Evolutionary conservation across 2,797 vertebrate genomes (phyloP), one percentile per base, ranked within the genome.

Genomic region (Leptoclinus maculatus): DNA sequence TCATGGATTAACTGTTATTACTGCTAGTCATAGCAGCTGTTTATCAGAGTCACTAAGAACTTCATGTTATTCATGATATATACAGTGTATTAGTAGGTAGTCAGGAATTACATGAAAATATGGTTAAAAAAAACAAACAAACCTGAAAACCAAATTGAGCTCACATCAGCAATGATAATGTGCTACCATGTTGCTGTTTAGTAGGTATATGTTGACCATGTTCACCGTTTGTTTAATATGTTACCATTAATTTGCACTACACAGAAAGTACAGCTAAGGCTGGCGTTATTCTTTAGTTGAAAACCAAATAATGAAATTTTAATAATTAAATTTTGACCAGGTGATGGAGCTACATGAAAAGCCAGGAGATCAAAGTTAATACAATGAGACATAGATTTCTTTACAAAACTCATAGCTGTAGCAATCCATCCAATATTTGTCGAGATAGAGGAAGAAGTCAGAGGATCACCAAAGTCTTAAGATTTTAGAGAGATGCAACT

Each of bases 41-140:
- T 76, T 70, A 32, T 63, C 57, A 57, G 36, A 45, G 21, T 38
- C 38, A 45, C 32, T 49, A 29, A 56, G 27, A 39, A 69, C 21
- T 36, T 53, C 11, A 34, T 53, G 21, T 19, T 17, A n/a, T 66
- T 59, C 34, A 9, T 27, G 51, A 79, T 29, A 2, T 54, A 6
- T 25, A 12, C 23, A 27, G 13, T 54, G 23, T 27, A 25, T 25
- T 23, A 25, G 47, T n/a, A 4, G 51, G 5, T 13, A 51, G 17
- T 4, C 17, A 25, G 27, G 12, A 58, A 69, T 38, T 16, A 32
- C 7, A 38, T 23, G 36, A 51, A 66, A 23, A 36, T 23, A n/a
- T 36, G 45, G 8, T 38, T 27, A 19, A 29, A 43, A 11, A 17
- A 13, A 53, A 13, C n/a, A 34, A 34, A 16, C 4, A 66, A 39